A percentile compares a stretch with the other conserved stretches of the same genome.
These are phyloP conservation scores for Cranoglanis bouderius DNA, from an alignment of 2,113 vertebrate genomes.

Conservation along the genomic window DNA sequence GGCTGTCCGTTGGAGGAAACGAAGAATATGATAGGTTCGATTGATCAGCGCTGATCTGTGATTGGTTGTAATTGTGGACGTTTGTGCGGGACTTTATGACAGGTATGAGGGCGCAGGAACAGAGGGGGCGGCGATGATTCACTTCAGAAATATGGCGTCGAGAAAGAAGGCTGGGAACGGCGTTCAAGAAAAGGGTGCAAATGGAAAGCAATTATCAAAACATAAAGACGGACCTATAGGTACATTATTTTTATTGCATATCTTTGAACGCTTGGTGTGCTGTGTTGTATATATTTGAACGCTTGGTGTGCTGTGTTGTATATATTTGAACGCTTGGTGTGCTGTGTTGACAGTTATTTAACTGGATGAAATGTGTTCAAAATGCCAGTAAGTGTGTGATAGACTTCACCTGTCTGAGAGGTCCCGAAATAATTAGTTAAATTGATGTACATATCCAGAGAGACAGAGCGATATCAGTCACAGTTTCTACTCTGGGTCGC, in stretches of 20 bases:
- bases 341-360: background rate
- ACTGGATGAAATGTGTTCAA: background rate
- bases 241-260: constrained; percentile 49
- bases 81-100: constrained; percentile 48
- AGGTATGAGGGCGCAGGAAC: constrained; percentile 58
- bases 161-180: constrained; percentile 64
- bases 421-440: background rate
- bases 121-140: constrained; percentile 57
- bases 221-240: constrained; percentile 72
- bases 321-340: background rate
- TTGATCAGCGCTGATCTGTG: background rate
- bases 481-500: too few relatives aligned
- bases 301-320: background rate
- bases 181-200: constrained; percentile 65
- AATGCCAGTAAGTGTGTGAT: background rate
- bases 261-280: background rate
- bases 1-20: background rate
- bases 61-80: constrained; percentile 49
- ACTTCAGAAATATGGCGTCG: constrained; percentile 74
- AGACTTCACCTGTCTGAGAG: background rate
- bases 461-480: too few relatives aligned
- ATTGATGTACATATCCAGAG: background rate
- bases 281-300: background rate
- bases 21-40: constrained; percentile 55
- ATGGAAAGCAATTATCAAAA: constrained; percentile 70